A percentile compares a stretch with the other conserved stretches of the same genome.
These are phyloP conservation scores for Dimorphilus gyrociliatus DNA, from an alignment of 2,888 invertebrate species.

Conservation along the genomic window DNA sequence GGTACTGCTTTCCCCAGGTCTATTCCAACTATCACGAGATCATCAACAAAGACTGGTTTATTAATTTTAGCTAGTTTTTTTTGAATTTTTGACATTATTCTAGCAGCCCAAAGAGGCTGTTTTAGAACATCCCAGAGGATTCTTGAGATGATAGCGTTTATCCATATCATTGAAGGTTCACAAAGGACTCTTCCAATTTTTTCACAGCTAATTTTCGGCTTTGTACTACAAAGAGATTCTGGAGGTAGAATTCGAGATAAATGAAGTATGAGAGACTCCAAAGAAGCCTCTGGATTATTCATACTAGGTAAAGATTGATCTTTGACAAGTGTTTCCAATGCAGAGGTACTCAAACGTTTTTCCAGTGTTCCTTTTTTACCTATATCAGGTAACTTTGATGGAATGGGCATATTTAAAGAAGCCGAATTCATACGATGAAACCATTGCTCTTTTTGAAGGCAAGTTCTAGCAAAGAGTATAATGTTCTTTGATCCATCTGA, in stretches of 20 bases:
- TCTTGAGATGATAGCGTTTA: constrained; percentile 61
- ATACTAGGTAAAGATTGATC: too few relatives aligned
- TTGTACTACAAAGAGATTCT: too few relatives aligned
- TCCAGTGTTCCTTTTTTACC: too few relatives aligned
- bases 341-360: too few relatives aligned
- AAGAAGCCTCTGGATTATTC: too few relatives aligned
- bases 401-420: constrained; percentile 8
- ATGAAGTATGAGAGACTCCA: too few relatives aligned
- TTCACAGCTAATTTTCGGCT: background rate
- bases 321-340: too few relatives aligned
- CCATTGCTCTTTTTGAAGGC: constrained; percentile 80
- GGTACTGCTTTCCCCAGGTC: constrained; percentile 46
- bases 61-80: constrained; percentile 68
- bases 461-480: constrained; percentile 56
- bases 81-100: constrained; percentile 62
- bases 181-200: constrained; percentile 10
- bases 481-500: constrained; percentile 4
- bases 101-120: constrained; percentile 50
- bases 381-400: constrained; percentile 7
- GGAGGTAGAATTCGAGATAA: too few relatives aligned
- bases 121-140: constrained; percentile 65
- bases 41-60: constrained; percentile 74
- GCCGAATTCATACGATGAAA: constrained; percentile 37
- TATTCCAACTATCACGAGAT: constrained; percentile 56
- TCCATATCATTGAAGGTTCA: constrained; percentile 26